These are phyloP conservation scores for Rhopalosiphum padi DNA, from an alignment of 1,140 invertebrate species.

Conservation along the genomic window DNA sequence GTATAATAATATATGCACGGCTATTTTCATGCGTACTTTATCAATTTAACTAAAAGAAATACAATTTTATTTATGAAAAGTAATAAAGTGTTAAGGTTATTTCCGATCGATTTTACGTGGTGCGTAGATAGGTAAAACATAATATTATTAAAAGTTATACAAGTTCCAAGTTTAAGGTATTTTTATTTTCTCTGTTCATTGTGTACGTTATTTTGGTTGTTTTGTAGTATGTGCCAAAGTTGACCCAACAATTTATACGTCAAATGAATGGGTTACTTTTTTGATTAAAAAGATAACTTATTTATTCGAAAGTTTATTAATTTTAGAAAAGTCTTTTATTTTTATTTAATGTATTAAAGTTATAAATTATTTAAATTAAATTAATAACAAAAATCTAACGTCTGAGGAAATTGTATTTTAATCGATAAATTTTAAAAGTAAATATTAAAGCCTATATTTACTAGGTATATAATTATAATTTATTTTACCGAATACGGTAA, in stretches of 20 bases:
- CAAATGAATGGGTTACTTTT: not conserved
- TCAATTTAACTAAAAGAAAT: slow-evolving; percentile 3
- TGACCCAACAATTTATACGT: not conserved
- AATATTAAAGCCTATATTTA: no score
- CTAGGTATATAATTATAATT: no score
- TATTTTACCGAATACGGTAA: not conserved
- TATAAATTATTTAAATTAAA: not conserved
- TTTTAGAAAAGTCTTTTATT: not conserved
- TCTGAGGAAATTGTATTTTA: no score
- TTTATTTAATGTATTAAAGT: not conserved
- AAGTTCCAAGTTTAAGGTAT: not conserved
- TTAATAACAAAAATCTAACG: no score
- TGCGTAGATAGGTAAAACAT: not conserved
- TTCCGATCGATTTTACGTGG: not conserved
- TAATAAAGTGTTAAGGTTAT: not conserved
- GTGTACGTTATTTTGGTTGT: not conserved
- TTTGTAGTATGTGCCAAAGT: not conserved
- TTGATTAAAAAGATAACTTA: not conserved
- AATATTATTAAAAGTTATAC: not conserved
- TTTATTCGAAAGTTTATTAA: not conserved
- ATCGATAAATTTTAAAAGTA: no score
- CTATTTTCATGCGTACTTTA: not conserved
- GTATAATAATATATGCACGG: not conserved
- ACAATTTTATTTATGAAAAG: not conserved
- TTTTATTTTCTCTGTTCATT: not conserved